These are phyloP conservation scores for Aradus depressus DNA, from an alignment of 2,888 invertebrate species.

Conservation along the genomic window DNA sequence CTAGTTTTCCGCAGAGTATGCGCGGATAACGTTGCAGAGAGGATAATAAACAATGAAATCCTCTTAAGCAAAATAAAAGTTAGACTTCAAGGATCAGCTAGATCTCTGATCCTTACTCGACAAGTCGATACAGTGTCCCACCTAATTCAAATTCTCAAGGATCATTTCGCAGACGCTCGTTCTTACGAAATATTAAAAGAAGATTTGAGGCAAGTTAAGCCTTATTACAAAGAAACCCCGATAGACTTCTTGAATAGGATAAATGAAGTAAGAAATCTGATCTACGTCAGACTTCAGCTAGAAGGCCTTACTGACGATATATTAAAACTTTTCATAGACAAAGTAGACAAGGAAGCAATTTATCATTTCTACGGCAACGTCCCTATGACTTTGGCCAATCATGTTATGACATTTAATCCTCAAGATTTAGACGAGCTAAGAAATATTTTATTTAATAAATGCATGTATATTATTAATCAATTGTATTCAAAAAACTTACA, in stretches of 20 bases:
- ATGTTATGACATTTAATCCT: constrained; percentile 1
- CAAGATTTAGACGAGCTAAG: neutral
- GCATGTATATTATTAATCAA: constrained; percentile 2
- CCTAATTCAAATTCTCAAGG: neutral
- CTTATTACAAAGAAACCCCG: neutral
- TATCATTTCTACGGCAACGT: neutral
- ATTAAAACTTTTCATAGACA: neutral
- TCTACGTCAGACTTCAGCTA: neutral
- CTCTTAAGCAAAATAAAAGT: no score
- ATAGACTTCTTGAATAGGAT: neutral
- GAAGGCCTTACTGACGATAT: neutral
- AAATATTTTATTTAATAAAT: neutral
- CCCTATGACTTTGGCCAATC: neutral
- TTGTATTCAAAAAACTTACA: neutral
- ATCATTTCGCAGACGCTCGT: neutral
- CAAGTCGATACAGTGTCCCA: neutral
- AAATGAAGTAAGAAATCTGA: neutral
- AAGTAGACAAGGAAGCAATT: constrained; percentile 2
- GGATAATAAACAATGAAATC: no score
- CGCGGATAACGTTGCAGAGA: no score
- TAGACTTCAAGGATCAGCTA: no score
- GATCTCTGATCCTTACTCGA: neutral
- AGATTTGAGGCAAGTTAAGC: neutral
- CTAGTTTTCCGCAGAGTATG: no score
- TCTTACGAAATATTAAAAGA: neutral